Conservation (phyloP, 1,140 invertebrate genomes). For the Diuraphis noxia region DNA sequence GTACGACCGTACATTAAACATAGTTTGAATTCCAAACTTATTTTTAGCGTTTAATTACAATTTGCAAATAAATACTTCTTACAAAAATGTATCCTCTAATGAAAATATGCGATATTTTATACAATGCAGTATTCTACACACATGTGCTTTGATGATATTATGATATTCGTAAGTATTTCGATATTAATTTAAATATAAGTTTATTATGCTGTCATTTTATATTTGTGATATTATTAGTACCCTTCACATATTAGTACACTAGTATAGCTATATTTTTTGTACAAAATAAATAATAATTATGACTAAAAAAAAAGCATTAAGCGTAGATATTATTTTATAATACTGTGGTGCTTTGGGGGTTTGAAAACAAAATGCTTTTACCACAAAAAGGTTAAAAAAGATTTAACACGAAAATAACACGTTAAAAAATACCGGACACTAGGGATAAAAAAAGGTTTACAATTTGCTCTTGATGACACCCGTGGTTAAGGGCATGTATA, state of each 20-base stretch:
- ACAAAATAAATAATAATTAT: background rate
- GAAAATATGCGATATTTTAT: conserved; percentile 10
- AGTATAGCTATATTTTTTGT: background rate
- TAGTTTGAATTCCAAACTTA: background rate
- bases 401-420: conserved; percentile 26
- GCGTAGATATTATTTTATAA: background rate
- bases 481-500: background rate
- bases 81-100: background rate
- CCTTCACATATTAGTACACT: background rate
- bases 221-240: background rate
- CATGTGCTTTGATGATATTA: background rate
- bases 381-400: conserved; percentile 19
- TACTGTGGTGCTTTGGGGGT: background rate
- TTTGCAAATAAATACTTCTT: background rate
- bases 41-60: background rate
- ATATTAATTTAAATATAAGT: background rate
- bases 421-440: background rate
- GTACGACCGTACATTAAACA: background rate
- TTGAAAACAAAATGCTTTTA: background rate
- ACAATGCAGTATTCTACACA: background rate
- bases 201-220: background rate
- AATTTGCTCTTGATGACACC: background rate
- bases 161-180: background rate
- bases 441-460: background rate
- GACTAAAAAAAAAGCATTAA: background rate